These are phyloP conservation scores for Ectemnius cavifrons DNA, from an alignment of 2,888 invertebrate species.

Conservation along the genomic window DNA sequence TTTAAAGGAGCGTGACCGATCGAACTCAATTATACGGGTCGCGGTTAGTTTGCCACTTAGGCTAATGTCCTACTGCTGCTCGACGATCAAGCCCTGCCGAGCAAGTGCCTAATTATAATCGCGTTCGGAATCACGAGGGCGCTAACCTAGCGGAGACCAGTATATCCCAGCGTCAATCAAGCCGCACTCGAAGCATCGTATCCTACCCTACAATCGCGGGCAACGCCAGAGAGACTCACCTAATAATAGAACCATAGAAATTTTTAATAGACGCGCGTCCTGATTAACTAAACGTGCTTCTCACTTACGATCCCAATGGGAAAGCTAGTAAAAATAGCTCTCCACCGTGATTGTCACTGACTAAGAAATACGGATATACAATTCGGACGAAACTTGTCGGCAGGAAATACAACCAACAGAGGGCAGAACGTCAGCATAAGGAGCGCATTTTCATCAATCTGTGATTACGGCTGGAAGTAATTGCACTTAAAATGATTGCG, in stretches of 20 bases:
- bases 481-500: conserved; percentile 8
- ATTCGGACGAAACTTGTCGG: too few species aligned
- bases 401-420: too few species aligned
- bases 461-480: not conserved
- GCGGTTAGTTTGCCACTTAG: not conserved
- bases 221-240: too few species aligned
- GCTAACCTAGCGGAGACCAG: not conserved
- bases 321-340: too few species aligned
- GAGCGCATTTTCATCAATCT: too few species aligned
- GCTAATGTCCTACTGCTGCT: not conserved
- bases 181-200: not conserved
- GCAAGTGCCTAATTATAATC: conserved; percentile 24
- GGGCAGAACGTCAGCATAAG: too few species aligned
- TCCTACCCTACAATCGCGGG: not conserved
- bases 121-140: not conserved
- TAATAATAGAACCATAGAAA: not conserved
- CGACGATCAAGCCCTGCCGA: not conserved
- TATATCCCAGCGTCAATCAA: not conserved
- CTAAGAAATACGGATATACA: too few species aligned
- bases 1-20: too few species aligned
- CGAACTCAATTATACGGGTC: not conserved
- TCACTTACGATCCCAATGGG: too few species aligned
- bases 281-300: not conserved
- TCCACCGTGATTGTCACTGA: too few species aligned
- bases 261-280: not conserved